phyloP scores from a whole-genome alignment of 2,888 invertebrate genomes.

The Eucera pruinosa region DNA sequence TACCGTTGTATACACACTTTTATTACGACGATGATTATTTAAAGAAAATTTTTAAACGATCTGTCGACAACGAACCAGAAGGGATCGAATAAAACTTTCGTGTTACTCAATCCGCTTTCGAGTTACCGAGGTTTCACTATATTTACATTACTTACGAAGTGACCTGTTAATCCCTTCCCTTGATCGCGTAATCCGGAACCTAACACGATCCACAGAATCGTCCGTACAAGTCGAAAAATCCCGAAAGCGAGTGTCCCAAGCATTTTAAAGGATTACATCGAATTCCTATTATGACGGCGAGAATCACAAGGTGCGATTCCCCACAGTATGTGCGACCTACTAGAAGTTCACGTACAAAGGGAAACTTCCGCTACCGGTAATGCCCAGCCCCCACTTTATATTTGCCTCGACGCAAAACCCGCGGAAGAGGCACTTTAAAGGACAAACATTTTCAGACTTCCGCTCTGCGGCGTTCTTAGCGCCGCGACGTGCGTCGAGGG shows the following conservation, averaged over 20 bases:
- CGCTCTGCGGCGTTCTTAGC: slow-evolving; percentile 34
- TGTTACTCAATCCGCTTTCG: no score
- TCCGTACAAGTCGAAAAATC: slow-evolving; percentile 4
- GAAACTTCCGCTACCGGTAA: slow-evolving; percentile 28
- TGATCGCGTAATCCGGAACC: no score
- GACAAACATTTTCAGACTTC: slow-evolving; percentile 58
- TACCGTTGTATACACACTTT: no score
- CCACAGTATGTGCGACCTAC: neutral
- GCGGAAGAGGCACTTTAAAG: slow-evolving; percentile 57
- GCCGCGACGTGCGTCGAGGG: slow-evolving; percentile 22
- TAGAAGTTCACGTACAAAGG: slow-evolving; percentile 26
- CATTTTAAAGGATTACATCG: slow-evolving; percentile 42
- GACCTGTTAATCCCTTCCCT: no score
- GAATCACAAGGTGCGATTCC: slow-evolving; percentile 10
- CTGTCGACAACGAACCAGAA: no score
- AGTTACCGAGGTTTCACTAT: no score
- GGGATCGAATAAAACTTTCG: no score
- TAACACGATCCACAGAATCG: no score
- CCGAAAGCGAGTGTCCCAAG: neutral
- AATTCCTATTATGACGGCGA: slow-evolving; percentile 15
- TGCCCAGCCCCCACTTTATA: slow-evolving; percentile 35
- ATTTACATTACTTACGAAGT: no score
- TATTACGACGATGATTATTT: no score
- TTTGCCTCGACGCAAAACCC: slow-evolving; percentile 31
- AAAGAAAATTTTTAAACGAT: no score